Evolutionary conservation across 2,797 vertebrate species (phyloP).

Genomic region (Tachyglossus aculeatus): DNA sequence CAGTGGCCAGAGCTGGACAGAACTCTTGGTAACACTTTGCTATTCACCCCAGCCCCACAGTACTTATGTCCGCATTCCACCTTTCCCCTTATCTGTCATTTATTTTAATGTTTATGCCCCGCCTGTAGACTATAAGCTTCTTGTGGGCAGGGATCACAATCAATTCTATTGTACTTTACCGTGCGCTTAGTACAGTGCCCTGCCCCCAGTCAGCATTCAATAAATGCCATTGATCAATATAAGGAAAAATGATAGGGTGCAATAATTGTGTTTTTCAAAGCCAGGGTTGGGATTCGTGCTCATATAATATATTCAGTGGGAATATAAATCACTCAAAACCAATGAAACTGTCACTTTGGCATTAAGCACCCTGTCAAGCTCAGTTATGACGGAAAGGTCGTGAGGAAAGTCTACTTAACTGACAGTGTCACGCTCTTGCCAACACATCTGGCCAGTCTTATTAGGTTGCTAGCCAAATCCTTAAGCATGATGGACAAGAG

Average conservation of each 20-base stretch:
- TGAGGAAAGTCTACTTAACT: not conserved
- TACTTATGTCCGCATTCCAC: no score
- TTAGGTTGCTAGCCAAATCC: not conserved
- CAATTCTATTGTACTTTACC: no score
- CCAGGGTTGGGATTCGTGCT: not conserved
- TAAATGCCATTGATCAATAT: no score
- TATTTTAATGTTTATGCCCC: no score
- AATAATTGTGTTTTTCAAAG: not conserved
- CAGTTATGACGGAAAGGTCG: not conserved
- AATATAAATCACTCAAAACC: not conserved
- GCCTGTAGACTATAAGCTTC: no score
- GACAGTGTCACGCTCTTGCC: slow-evolving; percentile 14
- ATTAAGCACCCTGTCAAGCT: not conserved
- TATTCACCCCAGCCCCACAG: no score
- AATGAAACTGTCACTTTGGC: not conserved
- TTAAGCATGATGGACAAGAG: slow-evolving; percentile 6
- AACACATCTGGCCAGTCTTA: not conserved
- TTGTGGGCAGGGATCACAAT: no score
- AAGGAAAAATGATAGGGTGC: not conserved
- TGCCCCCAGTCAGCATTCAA: no score
- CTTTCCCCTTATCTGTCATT: no score
- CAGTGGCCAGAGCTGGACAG: no score
- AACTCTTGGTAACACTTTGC: no score
- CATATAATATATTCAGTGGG: not conserved
- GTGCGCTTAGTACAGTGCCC: no score